Evolutionary conservation across 2,888 invertebrate species (phyloP).

Genomic region (Melolontha melolontha): DNA sequence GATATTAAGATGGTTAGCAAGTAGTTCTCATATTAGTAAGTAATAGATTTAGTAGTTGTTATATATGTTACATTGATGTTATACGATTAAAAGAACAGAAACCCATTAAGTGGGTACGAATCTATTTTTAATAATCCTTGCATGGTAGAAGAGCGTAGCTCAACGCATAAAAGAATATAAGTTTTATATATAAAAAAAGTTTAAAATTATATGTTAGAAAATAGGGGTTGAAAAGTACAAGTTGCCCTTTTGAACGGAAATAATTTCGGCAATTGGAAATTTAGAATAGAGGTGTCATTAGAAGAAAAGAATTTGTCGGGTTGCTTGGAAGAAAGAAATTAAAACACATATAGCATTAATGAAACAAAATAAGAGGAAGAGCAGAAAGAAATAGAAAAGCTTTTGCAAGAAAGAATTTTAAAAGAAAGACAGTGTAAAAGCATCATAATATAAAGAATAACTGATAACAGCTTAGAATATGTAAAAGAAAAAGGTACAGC

Average conservation of each 20-base stretch:
- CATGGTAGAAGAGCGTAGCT: no score
- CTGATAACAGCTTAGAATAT: constrained; percentile 37
- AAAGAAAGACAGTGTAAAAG: constrained; percentile 15
- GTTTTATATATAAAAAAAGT: no score
- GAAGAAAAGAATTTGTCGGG: not conserved
- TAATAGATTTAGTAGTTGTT: no score
- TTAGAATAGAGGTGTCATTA: not conserved
- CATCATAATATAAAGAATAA: constrained; percentile 29
- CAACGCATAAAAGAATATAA: no score
- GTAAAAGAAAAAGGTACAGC: constrained; percentile 41
- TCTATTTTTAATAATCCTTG: no score
- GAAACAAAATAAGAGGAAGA: not conserved
- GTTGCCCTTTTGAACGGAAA: not conserved
- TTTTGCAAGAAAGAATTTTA: not conserved
- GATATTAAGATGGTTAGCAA: no score
- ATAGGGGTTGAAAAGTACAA: not conserved
- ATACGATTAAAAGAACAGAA: no score
- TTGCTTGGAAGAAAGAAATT: not conserved
- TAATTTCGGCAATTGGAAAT: constrained; percentile 6
- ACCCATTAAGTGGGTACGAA: no score
- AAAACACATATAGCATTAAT: not conserved
- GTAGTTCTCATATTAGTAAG: no score
- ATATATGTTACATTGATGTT: no score
- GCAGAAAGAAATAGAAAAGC: constrained; percentile 1
- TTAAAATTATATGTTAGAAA: no score